Conservation (phyloP, 2,888 invertebrate genomes). For the Sarcophaga caerulescens region DNA sequence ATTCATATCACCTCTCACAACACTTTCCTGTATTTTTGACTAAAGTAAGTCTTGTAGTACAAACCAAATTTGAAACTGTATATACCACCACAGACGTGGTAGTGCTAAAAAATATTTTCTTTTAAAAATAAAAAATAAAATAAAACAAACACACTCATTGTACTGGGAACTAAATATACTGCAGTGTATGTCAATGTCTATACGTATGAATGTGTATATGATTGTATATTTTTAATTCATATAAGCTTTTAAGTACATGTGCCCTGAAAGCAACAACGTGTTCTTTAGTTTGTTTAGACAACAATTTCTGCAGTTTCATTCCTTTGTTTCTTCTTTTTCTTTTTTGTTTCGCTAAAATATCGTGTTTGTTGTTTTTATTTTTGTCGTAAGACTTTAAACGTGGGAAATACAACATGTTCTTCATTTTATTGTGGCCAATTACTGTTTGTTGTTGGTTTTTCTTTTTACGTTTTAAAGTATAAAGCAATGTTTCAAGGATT, state of each 20-base stretch:
- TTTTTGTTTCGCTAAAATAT: not conserved
- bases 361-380: not conserved
- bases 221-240: not conserved
- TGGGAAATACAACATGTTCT: not conserved
- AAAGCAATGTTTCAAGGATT: too few relatives aligned
- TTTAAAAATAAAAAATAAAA: not conserved
- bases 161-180: not conserved
- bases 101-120: not conserved
- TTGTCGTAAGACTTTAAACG: not conserved
- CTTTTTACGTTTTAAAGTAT: not conserved
- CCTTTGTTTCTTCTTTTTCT: not conserved
- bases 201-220: not conserved
- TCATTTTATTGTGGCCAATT: too few relatives aligned
- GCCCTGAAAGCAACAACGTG: not conserved
- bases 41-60: too few relatives aligned
- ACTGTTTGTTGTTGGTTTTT: not conserved
- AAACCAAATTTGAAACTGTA: too few relatives aligned
- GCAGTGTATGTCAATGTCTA: not conserved
- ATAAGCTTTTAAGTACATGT: not conserved
- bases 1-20: too few relatives aligned
- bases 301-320: not conserved
- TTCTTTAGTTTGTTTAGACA: not conserved
- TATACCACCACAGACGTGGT: not conserved
- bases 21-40: too few relatives aligned
- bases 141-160: not conserved